phyloP scores from a whole-genome alignment of 2,797 vertebrate species.

The Enteromius mattozi region DNA sequence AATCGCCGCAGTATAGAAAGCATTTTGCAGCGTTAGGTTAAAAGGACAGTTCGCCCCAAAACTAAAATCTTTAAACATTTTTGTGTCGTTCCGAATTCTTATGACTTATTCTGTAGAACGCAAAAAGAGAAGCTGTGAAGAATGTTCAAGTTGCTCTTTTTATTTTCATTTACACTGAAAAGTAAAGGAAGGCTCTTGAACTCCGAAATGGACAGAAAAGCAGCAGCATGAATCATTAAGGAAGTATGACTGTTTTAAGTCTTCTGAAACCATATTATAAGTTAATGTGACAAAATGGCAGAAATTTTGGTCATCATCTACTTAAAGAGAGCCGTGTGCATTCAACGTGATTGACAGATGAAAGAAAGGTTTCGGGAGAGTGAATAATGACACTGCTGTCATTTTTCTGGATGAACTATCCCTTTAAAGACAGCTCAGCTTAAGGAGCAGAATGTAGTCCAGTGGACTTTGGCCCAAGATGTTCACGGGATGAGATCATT shows the following conservation, averaged over 20 bases:
- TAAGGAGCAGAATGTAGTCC: conserved; percentile 17
- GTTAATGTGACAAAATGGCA: not conserved
- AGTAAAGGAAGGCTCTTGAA: not conserved
- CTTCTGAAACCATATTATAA: not conserved
- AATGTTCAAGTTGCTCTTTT: not conserved
- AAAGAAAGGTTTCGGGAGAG: not conserved
- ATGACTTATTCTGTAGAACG: not conserved
- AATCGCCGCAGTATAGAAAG: not conserved
- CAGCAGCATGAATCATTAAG: not conserved
- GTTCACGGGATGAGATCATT: conserved; percentile 58
- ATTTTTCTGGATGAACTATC: not conserved
- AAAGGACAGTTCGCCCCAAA: not conserved
- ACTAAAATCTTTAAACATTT: not conserved
- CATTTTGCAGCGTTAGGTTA: not conserved
- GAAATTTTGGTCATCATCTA: conserved; percentile 2
- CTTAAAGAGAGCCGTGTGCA: not conserved
- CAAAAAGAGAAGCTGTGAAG: conserved; percentile 1
- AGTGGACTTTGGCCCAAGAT: conserved; percentile 43
- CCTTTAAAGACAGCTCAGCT: conserved; percentile 20
- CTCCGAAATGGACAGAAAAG: not conserved
- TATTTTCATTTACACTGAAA: not conserved
- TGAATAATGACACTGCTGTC: not conserved
- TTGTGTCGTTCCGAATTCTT: not conserved
- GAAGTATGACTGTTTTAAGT: not conserved
- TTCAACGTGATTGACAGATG: not conserved